Evolutionary conservation across 2,888 invertebrate genomes (phyloP).

Genomic region (Phengaris arion): DNA sequence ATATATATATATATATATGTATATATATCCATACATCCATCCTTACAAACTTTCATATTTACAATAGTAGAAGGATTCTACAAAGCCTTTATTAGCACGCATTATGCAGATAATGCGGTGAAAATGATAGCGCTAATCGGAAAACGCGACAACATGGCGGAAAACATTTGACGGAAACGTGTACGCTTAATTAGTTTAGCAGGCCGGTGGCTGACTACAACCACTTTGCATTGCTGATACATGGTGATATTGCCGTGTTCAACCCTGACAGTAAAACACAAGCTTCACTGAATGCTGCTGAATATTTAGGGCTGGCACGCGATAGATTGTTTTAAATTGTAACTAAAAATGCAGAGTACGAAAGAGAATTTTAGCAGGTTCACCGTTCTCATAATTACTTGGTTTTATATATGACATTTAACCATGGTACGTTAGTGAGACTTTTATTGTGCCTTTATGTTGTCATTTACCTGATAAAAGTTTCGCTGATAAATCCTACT

Average conservation of each 20-base stretch:
- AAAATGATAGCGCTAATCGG: background rate
- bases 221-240: constrained; percentile 25
- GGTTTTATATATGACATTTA: no score
- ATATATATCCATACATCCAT: no score
- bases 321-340: background rate
- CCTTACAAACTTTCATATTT: no score
- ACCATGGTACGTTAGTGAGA: no score
- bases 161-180: background rate
- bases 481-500: no score
- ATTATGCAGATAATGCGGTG: background rate
- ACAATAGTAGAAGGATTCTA: no score
- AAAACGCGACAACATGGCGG: background rate
- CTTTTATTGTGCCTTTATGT: no score
- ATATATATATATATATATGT: no score
- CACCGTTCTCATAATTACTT: no score
- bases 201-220: background rate
- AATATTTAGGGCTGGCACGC: background rate
- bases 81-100: background rate
- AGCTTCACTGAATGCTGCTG: background rate
- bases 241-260: constrained; percentile 21
- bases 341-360: no score
- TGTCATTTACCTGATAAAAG: no score
- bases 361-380: no score
- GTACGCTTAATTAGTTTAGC: constrained; percentile 14
- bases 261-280: constrained; percentile 25